These are phyloP conservation scores for Harpalus rubripes DNA, from an alignment of 2,888 invertebrate genomes.

Conservation along the genomic window DNA sequence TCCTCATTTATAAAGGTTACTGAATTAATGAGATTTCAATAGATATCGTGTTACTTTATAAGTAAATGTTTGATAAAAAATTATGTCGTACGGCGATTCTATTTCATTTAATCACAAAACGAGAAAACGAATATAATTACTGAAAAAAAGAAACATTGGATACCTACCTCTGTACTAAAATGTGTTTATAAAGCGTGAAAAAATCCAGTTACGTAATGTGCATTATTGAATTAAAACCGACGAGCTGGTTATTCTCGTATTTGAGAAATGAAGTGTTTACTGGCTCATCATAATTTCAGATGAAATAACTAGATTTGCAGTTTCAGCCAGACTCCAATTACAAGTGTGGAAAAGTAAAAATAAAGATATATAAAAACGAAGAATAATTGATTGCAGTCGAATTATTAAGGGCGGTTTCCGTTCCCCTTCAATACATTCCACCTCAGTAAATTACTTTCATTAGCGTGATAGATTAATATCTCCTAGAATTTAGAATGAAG, in stretches of 20 bases:
- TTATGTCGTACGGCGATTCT: too few species aligned
- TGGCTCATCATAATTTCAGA: constrained; percentile 11
- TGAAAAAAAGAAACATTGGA: too few species aligned
- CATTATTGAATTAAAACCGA: not conserved
- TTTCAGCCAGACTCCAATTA: constrained; percentile 6
- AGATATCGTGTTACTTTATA: too few species aligned
- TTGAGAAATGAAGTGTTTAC: constrained; percentile 19
- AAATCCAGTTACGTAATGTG: not conserved
- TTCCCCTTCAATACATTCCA: constrained; percentile 18
- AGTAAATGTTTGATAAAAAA: too few species aligned
- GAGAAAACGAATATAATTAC: too few species aligned
- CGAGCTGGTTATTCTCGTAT: not conserved
- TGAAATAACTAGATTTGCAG: constrained; percentile 22
- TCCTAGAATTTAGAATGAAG: constrained; percentile 23
- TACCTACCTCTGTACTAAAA: too few species aligned
- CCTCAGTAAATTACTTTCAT: constrained; percentile 38
- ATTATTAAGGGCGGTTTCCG: constrained; percentile 11
- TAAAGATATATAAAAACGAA: not conserved
- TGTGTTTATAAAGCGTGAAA: too few species aligned
- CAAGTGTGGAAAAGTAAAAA: constrained; percentile 29
- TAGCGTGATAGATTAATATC: constrained; percentile 37
- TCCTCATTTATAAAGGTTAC: too few species aligned
- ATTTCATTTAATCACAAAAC: too few species aligned
- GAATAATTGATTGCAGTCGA: constrained; percentile 13
- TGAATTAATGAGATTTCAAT: too few species aligned